Percentiles rank a stretch among this genome's conserved stretches.
These are phyloP conservation scores for Sialis lutaria DNA, from an alignment of 2,888 invertebrate genomes.

Conservation along the genomic window DNA sequence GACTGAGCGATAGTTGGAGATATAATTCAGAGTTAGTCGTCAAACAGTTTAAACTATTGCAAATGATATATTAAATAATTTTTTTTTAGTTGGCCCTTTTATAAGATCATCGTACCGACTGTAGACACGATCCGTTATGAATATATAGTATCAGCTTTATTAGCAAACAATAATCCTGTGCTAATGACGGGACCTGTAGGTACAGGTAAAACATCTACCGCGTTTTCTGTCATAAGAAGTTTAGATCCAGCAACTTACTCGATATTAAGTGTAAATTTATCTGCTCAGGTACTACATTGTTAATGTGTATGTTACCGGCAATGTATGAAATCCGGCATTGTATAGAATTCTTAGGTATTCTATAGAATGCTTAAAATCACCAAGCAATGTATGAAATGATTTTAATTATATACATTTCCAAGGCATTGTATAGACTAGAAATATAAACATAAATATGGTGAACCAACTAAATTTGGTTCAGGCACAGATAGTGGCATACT, in stretches of 20 bases:
- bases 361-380: too few species aligned
- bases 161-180: slow-evolving; percentile 49
- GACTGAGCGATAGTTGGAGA: slow-evolving; percentile 55
- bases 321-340: too few species aligned
- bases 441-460: too few species aligned
- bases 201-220: slow-evolving; percentile 72
- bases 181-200: slow-evolving; percentile 71
- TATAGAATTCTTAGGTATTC: too few species aligned
- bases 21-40: slow-evolving; percentile 39
- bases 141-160: slow-evolving; percentile 46
- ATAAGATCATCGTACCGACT: slow-evolving; percentile 72
- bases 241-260: slow-evolving; percentile 40
- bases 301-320: too few species aligned
- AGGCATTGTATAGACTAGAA: too few species aligned
- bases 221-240: slow-evolving; percentile 43
- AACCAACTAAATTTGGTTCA: too few species aligned
- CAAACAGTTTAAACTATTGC: neutral
- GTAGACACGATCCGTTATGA: slow-evolving; percentile 77
- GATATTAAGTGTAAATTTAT: slow-evolving; percentile 67
- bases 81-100: slow-evolving; percentile 51
- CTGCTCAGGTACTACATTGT: slow-evolving; percentile 41
- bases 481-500: too few species aligned
- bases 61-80: slow-evolving; percentile 1
- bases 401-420: too few species aligned
- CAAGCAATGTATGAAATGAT: too few species aligned